Evolutionary conservation across 1,140 invertebrate genomes (phyloP).

Genomic region (Cotesia glomerata): DNA sequence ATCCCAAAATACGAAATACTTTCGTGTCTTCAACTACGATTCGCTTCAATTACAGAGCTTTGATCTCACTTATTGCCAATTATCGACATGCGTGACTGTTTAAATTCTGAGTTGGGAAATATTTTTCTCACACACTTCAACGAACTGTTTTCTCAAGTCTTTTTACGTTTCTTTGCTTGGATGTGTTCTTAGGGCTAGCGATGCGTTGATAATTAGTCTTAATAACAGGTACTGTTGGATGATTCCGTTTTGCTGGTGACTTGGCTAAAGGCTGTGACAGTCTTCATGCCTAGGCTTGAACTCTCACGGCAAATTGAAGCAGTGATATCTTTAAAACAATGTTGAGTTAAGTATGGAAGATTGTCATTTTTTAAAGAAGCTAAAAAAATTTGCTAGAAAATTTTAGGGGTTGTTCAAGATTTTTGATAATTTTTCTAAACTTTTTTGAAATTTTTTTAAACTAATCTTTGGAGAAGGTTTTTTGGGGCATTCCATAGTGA

Average conservation of each 20-base stretch:
- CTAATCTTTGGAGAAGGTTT: too few species aligned
- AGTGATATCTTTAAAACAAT: too few species aligned
- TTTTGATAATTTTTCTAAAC: too few species aligned
- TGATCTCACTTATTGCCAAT: background rate
- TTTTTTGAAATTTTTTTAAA: too few species aligned
- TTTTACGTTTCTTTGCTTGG: background rate
- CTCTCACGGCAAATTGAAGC: too few species aligned
- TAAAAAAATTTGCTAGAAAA: too few species aligned
- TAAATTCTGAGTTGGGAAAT: too few species aligned
- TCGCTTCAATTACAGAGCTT: background rate
- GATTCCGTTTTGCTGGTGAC: background rate
- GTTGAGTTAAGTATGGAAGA: too few species aligned
- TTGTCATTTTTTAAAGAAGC: too few species aligned
- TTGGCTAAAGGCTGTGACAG: background rate
- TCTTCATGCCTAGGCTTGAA: background rate
- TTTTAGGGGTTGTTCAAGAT: too few species aligned
- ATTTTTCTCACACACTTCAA: constrained; percentile 7
- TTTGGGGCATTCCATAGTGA: too few species aligned
- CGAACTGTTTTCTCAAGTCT: background rate
- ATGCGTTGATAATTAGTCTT: constrained; percentile 2
- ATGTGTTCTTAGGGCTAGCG: background rate
- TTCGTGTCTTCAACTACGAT: background rate
- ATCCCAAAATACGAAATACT: background rate
- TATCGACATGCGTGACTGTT: too few species aligned
- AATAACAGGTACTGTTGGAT: constrained; percentile 11